Percentiles rank a stretch among this genome's conserved stretches.
phyloP scores from a whole-genome alignment of 1,140 invertebrate genomes.

The Drosophila orena region DNA sequence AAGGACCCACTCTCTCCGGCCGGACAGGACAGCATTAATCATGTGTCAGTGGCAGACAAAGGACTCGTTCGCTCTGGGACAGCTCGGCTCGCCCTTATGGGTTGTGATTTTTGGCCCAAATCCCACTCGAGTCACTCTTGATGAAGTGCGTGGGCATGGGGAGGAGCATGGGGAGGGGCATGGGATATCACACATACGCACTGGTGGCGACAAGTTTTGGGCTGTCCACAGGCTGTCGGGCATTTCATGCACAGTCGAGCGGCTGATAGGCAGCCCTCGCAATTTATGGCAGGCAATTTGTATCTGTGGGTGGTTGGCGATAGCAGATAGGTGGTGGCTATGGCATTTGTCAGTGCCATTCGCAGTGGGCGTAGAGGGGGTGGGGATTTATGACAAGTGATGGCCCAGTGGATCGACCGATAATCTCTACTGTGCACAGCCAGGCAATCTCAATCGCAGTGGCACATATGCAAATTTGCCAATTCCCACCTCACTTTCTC shows the following conservation, averaged over 20 bases:
- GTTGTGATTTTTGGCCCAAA: slow-evolving; percentile 68
- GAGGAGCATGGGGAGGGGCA: not conserved
- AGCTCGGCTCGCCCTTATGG: slow-evolving; percentile 34
- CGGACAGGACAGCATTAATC: slow-evolving; percentile 64
- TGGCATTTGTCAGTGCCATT: slow-evolving; percentile 66
- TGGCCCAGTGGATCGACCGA: slow-evolving; percentile 38
- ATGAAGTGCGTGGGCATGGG: slow-evolving; percentile 30
- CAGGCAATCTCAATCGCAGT: slow-evolving; percentile 3
- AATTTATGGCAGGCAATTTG: slow-evolving; percentile 79
- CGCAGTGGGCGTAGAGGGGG: not conserved
- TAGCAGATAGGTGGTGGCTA: not conserved
- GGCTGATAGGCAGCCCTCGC: slow-evolving; percentile 67
- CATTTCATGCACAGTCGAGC: slow-evolving; percentile 72
- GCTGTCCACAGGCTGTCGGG: slow-evolving; percentile 74
- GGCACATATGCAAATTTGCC: slow-evolving; percentile 41
- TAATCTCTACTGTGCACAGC: slow-evolving; percentile 74
- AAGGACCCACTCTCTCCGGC: slow-evolving; percentile 10
- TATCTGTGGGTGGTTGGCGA: slow-evolving; percentile 30
- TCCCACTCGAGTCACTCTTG: slow-evolving; percentile 60
- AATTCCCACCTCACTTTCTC: slow-evolving; percentile 35
- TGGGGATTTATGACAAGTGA: slow-evolving; percentile 62
- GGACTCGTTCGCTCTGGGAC: slow-evolving; percentile 1
- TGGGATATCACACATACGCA: slow-evolving; percentile 30
- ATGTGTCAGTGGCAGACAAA: slow-evolving; percentile 49
- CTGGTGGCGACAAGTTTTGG: slow-evolving; percentile 69